Evolutionary conservation across 2,888 invertebrate genomes (phyloP), one percentile per base, ranked within the genome.

Genomic region (Bellardia pandia): DNA sequence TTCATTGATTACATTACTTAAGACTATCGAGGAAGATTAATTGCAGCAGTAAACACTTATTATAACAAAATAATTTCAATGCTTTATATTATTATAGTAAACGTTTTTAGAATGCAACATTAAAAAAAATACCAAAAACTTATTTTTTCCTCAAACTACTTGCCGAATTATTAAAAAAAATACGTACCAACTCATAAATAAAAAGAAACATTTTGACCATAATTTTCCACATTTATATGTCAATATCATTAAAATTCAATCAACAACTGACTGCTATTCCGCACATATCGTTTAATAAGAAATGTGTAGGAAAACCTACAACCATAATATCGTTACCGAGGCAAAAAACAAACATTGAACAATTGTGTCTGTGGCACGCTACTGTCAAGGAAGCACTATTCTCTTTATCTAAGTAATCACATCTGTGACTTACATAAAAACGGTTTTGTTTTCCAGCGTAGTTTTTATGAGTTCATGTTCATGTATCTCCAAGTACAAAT

Each of bases 1-100:
- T 14, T 81, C 81, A 40, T 68, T 77, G 51, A 77, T 81, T 11
- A 72, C 81, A 2, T n/a, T 86, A 11, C 42, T 81, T 3, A 16
- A 56, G 56, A 86, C 76, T 9, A 2, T 79, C 30, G 85, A 86
- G 1, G 71, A 85, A 23, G 58, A 81, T 45, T 3, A 13, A 13
- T 9, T 45, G 45, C 13, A 45, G 45, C 13, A 45, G 45, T 37
- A 37, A 37, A 37, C 6, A 37, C 6, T 37, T 37, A 37, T 37
- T 37, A 37, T 37, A 37, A 4, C 5, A 37, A 5, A 37, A 37
- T 37, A 37, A 37, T 37, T 37, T 45, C 23, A 23, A 23, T 23
- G 23, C 23, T 23, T 23, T 1, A 23, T 23, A 23, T 23, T 23
- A n/a, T n/a, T n/a, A n/a, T n/a, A n/a, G n/a, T n/a, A n/a, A n/a